Conservation (phyloP, 2,797 vertebrate species). For the Antennarius maculatus region DNA sequence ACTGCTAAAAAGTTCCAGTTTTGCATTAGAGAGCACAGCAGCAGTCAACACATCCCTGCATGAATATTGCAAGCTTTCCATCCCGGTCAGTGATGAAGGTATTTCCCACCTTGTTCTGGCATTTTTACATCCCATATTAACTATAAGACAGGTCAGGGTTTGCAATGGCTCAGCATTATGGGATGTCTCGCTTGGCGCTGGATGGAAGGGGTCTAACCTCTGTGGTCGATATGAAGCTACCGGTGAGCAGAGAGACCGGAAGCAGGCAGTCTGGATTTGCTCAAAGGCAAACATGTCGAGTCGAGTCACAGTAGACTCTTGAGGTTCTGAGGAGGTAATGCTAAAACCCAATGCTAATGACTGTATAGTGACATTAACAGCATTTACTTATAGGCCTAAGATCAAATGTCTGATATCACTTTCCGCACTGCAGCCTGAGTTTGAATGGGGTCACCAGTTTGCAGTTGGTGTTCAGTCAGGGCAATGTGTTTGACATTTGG, state of each 20-base stretch:
- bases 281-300: not conserved
- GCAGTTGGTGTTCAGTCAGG: slow-evolving; percentile 37
- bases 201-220: not conserved
- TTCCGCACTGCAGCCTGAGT: not conserved
- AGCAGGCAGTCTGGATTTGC: no score
- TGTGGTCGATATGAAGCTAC: not conserved
- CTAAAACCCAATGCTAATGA: not conserved
- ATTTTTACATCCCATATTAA: not conserved
- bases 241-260: not conserved
- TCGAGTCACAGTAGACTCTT: no score
- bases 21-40: not conserved
- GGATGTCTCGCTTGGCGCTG: not conserved
- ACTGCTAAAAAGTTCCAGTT: not conserved
- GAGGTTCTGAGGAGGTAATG: no score
- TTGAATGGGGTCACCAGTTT: slow-evolving; percentile 23
- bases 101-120: not conserved
- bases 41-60: not conserved
- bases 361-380: no score
- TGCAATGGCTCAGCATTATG: not conserved
- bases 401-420: no score
- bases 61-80: slow-evolving; percentile 1
- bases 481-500: slow-evolving; percentile 48
- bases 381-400: no score
- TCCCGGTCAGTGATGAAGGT: not conserved
- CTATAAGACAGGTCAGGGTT: no score